These are phyloP conservation scores for Syrrhaptes paradoxus DNA, from an alignment of 2,113 vertebrate genomes.

Conservation along the genomic window DNA sequence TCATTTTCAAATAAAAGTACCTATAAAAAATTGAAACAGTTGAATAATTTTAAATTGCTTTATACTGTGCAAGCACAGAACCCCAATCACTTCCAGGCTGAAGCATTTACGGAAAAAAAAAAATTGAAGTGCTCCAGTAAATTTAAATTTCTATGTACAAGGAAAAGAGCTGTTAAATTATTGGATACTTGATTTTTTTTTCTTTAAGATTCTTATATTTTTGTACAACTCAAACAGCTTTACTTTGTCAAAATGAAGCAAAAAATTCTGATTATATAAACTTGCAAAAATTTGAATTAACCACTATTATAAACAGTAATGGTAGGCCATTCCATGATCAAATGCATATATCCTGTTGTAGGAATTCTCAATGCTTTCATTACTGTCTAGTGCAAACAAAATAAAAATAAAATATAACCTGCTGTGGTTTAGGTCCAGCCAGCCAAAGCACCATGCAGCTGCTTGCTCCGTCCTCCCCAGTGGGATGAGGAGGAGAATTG, in stretches of 20 bases:
- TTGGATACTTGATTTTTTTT: neutral
- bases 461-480: too few relatives aligned
- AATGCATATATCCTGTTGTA: neutral
- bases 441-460: too few relatives aligned
- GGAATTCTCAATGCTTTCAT: neutral
- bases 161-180: constrained; percentile 35
- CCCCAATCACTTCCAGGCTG: constrained; percentile 20
- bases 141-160: constrained; percentile 54
- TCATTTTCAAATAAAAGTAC: constrained; percentile 46
- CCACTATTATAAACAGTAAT: neutral
- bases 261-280: neutral
- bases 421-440: too few relatives aligned
- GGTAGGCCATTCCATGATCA: neutral
- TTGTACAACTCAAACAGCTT: neutral
- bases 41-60: constrained; percentile 64
- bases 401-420: neutral
- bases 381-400: neutral
- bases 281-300: neutral
- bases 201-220: neutral
- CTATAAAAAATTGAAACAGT: constrained; percentile 38
- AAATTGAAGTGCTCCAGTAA: constrained; percentile 14
- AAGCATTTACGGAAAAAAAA: neutral
- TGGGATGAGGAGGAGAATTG: too few relatives aligned
- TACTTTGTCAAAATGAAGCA: neutral
- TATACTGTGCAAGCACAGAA: constrained; percentile 3